Base-by-base conservation (phyloP, 2,888 invertebrate species). In the Stegophylla sp. region DNA sequence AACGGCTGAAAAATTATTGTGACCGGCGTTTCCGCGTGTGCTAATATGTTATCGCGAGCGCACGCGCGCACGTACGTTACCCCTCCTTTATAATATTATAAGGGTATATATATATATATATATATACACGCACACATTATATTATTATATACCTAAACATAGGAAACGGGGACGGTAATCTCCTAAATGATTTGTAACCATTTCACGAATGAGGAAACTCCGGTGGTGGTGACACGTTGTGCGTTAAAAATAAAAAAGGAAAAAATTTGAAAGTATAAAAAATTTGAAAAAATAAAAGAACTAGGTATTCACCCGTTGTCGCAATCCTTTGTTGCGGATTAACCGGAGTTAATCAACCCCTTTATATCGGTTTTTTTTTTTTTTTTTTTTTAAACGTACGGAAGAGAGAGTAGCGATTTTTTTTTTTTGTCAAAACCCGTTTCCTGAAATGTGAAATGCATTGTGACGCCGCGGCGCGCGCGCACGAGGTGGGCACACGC, bases 331-430 rank as follows among this genome's bases (percentile, higher is more conserved):
- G 79, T 79, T 63, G 61, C 71, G 71, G 48, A 79, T 79, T 79
- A 79, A 79, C 79, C 79, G 79, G 71, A 79, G 79, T 79, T 79
- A 79, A 79, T 79, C 79, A 79, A 79, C 79, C 79, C 79, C 79
- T 79, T 79, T 79, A 79, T 79, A 79, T 79, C 79, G 26, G 12
- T 71, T 71, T 48, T n/a, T n/a, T n/a, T n/a, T n/a, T n/a, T n/a
- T n/a, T n/a, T n/a, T n/a, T n/a, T n/a, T n/a, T n/a, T n/a, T n/a
- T n/a, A n/a, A n/a, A n/a, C n/a, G n/a, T n/a, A n/a, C n/a, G 28
- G 61, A 28, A 26, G 26, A 43, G 56, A 20, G 51, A 41, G 41
- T 51, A 51, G 66, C 45, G 28, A 59, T 48, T 66, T 75, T 75
- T 67, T 75, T 64, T 73, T 59, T 73, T 67, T 77, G 59, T 79